Conservation (phyloP, 2,113 vertebrate species). For the Ailuropoda melanoleuca region DNA sequence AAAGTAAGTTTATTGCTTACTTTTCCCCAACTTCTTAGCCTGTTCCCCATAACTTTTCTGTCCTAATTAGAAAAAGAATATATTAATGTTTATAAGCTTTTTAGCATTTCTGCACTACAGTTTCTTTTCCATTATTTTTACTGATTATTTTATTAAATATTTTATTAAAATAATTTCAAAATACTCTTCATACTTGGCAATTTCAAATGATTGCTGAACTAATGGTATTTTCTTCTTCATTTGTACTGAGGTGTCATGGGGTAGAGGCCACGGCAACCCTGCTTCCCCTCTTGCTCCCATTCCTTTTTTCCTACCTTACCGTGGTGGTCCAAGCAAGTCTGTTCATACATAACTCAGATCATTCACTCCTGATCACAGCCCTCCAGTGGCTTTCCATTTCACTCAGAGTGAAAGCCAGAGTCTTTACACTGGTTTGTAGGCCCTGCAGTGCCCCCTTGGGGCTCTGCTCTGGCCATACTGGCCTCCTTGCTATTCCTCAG, state of each 20-base stretch:
- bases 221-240: background rate
- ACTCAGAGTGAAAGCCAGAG: background rate
- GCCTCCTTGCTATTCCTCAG: background rate
- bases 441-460: background rate
- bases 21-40: background rate
- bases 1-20: background rate
- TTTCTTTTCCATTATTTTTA: background rate
- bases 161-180: background rate
- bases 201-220: background rate
- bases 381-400: background rate
- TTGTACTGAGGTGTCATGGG: background rate
- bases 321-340: background rate
- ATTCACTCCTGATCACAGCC: background rate
- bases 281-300: background rate
- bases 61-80: background rate
- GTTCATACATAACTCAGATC: background rate
- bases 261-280: background rate
- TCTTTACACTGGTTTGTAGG: background rate
- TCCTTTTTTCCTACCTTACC: background rate
- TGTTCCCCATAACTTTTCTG: background rate
- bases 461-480: background rate
- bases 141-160: slow-evolving; percentile 1
- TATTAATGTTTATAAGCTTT: background rate
- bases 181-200: background rate
- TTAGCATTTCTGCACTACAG: background rate